Evolutionary conservation across 2,888 invertebrate species (phyloP).

Genomic region (Drosophila ustulata): DNA sequence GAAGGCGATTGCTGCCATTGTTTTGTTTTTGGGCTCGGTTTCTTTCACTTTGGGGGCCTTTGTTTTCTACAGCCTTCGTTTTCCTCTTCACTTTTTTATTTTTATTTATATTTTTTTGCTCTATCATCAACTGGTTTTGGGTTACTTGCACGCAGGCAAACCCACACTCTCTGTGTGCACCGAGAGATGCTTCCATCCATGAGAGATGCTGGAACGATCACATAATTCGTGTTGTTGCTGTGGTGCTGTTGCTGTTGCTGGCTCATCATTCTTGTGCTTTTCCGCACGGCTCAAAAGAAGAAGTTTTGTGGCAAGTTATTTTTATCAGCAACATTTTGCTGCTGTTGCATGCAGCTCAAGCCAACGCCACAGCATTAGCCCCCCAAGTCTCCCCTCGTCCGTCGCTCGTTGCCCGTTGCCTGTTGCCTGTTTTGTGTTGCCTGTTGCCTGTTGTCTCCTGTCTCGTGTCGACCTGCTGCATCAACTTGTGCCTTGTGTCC

Average conservation of each 20-base stretch:
- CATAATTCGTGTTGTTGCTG: constrained; percentile 75
- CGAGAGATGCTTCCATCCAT: constrained; percentile 18
- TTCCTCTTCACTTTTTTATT: constrained; percentile 7
- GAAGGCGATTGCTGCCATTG: constrained; percentile 37
- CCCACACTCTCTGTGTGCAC: constrained; percentile 41
- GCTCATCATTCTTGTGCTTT: constrained; percentile 76
- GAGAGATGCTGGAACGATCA: constrained; percentile 67
- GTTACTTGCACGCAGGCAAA: constrained; percentile 67
- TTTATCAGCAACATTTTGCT: constrained; percentile 75
- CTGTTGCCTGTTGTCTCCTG: constrained; percentile 11
- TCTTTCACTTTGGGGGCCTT: constrained; percentile 52
- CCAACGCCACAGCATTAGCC: constrained; percentile 26
- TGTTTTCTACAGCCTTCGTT: constrained; percentile 22
- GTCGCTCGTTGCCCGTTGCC: constrained; percentile 2
- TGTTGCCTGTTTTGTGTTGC: background rate
- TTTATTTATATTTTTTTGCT: constrained; percentile 41
- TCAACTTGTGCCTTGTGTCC: constrained; percentile 43
- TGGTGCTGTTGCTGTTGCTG: constrained; percentile 60
- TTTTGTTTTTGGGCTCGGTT: constrained; percentile 29
- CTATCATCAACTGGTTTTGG: constrained; percentile 75
- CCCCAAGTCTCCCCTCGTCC: background rate
- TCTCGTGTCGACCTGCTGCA: constrained; percentile 50
- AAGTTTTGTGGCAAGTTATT: constrained; percentile 73
- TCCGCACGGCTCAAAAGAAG: constrained; percentile 64
- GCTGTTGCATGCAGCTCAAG: constrained; percentile 67